Evolutionary conservation across 2,113 vertebrate species (phyloP).

Genomic region (Cheirogaleus medius): DNA sequence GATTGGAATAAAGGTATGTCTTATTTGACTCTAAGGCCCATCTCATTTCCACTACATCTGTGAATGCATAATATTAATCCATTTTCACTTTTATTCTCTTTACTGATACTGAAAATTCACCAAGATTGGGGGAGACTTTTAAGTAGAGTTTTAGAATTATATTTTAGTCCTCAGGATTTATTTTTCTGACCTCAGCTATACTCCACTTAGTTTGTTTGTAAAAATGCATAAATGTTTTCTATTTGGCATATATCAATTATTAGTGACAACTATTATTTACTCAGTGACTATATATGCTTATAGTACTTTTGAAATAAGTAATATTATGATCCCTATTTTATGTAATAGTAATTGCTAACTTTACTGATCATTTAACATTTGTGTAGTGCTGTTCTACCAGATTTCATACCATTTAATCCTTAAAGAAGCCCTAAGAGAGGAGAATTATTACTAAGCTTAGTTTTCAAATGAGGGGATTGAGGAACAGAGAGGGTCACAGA

Average conservation of each 20-base stretch:
- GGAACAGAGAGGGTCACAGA: neutral
- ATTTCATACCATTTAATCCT: neutral
- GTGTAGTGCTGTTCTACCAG: neutral
- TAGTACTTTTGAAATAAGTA: neutral
- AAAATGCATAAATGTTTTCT: neutral
- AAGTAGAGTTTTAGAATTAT: neutral
- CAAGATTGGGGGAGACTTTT: neutral
- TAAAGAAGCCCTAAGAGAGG: neutral
- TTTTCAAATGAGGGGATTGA: neutral
- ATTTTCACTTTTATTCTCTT: neutral
- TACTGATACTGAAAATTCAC: neutral
- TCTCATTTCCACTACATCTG: neutral
- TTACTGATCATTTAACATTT: neutral
- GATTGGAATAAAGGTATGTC: neutral
- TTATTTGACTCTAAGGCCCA: neutral
- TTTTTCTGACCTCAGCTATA: neutral
- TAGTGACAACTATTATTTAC: neutral
- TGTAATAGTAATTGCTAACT: neutral
- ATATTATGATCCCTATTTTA: neutral
- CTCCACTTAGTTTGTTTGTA: neutral
- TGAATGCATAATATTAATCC: neutral
- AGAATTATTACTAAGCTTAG: neutral
- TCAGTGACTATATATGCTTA: neutral
- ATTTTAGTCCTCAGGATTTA: neutral
- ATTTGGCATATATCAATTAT: neutral